Conservation (phyloP, 2,113 vertebrate genomes). For the Pagrus major region DNA sequence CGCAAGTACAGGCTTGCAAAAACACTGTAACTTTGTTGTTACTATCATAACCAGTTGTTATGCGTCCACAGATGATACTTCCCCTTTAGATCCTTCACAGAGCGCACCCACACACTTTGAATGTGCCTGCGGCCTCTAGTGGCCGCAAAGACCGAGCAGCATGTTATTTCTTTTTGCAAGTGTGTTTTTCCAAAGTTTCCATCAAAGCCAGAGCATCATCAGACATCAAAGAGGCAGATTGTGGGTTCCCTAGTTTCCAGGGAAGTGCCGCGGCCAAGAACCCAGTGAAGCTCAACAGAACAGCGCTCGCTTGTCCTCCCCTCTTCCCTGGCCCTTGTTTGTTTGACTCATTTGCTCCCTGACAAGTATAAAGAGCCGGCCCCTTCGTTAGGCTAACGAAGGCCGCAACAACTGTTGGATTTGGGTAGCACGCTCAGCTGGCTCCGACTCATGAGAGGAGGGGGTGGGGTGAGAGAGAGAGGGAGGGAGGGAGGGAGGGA, state of each 20-base stretch:
- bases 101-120: conserved; percentile 64
- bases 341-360: conserved; percentile 83
- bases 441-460: conserved; percentile 60
- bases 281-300: conserved; percentile 80
- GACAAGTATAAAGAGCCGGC: conserved; percentile 81
- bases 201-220: conserved; percentile 79
- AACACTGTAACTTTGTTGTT: conserved; percentile 73
- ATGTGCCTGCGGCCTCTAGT: conserved; percentile 77
- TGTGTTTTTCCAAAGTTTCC: conserved; percentile 75
- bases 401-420: conserved; percentile 81
- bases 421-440: conserved; percentile 80
- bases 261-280: conserved; percentile 76
- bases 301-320: conserved; percentile 78
- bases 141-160: conserved; percentile 62
- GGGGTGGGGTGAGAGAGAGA: conserved; percentile 13
- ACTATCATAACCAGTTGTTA: conserved; percentile 76
- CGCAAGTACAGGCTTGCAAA: conserved; percentile 68
- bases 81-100: conserved; percentile 57
- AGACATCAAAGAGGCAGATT: conserved; percentile 81
- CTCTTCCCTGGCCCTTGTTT: conserved; percentile 78
- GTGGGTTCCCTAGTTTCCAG: conserved; percentile 82
- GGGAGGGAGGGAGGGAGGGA: conserved; percentile 8
- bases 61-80: conserved; percentile 67
- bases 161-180: conserved; percentile 74
- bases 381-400: conserved; percentile 84